Evolutionary conservation across 1,140 invertebrate genomes (phyloP), one percentile per base, ranked within the genome.

Genomic region (Paraescarpia echinospica): DNA sequence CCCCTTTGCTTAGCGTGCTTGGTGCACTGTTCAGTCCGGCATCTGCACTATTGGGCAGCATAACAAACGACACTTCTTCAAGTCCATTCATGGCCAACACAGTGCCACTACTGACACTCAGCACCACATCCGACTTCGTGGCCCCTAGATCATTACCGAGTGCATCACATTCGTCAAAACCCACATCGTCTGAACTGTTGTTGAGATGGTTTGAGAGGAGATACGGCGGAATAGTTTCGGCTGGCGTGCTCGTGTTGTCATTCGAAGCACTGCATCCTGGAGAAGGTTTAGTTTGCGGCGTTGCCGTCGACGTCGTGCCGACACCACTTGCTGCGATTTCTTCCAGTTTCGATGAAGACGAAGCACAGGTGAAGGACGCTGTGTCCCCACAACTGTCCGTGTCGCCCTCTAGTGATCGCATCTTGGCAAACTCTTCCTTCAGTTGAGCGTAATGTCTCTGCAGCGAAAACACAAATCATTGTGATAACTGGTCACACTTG

Each of bases 371-470:
- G 59, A 27, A 77, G 22, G 14, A 2, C 27, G 2, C 59, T 0
- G 59, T 14, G 2, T 77, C 59, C 22, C 8, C 8, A 51, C 48
- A 51, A 18, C 18, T 2, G 14, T 77, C 59, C 12, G 59, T 77
- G 59, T 77, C 59, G 33, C 33, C n/a, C 8, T 89, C 89, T 5
- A 98, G 98, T 18, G 97, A 97, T 94, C 97, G 97, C 94, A 98
- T 96, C 96, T 98, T 98, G 34, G 97, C 97, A 93, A 98, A 96
- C 96, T 98, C 98, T 95, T 98, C 97, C 93, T 97, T 97, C 93
- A 98, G 96, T 94, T 97, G 97, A 93, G 97, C 97, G 95, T 98
- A 98, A 95, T 98, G 97, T 92, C 98, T 97, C 97, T 98, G 97
- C 92, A 97, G 94, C 34, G 14, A 33, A 34, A 90, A 90, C 14